Evolutionary conservation across 2,113 vertebrate genomes (phyloP).

Genomic region (Pteronura brasiliensis): DNA sequence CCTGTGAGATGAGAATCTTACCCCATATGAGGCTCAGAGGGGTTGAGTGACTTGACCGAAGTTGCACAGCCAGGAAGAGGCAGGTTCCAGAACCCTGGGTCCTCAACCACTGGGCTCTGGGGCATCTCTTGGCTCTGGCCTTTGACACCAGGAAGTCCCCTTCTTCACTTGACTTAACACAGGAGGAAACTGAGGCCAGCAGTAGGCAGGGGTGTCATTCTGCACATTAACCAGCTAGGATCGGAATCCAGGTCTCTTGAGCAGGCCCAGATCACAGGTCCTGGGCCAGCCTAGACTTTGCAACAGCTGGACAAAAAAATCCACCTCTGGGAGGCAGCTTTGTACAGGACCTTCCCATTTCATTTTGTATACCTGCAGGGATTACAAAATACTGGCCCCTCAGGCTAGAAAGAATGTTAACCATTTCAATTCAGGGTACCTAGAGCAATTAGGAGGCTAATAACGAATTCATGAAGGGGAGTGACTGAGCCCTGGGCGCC

Average conservation of each 20-base stretch:
- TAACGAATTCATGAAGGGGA: not conserved
- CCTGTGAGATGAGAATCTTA: not conserved
- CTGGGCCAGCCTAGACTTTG: not conserved
- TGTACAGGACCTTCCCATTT: not conserved
- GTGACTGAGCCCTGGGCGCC: not conserved
- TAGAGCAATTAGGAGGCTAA: not conserved
- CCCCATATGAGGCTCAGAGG: not conserved
- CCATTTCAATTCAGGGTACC: not conserved
- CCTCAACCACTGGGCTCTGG: not conserved
- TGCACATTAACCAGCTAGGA: not conserved
- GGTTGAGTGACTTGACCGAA: not conserved
- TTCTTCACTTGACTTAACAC: not conserved
- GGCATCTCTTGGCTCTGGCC: not conserved
- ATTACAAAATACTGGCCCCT: not conserved
- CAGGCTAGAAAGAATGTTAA: not conserved
- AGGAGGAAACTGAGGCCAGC: not conserved
- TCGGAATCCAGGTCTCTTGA: not conserved
- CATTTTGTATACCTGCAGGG: not conserved
- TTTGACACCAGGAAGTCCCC: not conserved
- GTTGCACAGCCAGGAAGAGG: not conserved
- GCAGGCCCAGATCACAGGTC: not conserved
- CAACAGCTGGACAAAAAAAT: not conserved
- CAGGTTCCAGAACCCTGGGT: not conserved
- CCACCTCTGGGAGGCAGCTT: not conserved
- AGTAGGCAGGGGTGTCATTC: not conserved